Evolutionary conservation across 2,888 invertebrate species (phyloP).

Genomic region (Pyrocoelia pectoralis): DNA sequence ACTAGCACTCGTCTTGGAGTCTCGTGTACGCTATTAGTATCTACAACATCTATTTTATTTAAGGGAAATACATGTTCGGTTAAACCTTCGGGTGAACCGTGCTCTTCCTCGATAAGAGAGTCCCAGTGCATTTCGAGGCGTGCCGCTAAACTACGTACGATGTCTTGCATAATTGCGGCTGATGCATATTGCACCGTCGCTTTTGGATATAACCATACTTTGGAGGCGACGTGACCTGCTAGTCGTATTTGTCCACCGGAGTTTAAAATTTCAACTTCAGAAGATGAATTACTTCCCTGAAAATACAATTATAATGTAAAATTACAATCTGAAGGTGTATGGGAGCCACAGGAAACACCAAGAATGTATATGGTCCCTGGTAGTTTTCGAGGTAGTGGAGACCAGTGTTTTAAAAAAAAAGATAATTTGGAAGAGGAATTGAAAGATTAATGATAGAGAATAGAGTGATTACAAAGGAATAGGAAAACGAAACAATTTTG

Average conservation of each 20-base stretch:
- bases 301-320: too few relatives aligned
- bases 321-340: too few relatives aligned
- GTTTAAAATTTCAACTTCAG: constrained; percentile 63
- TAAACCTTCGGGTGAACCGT: constrained; percentile 73
- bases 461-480: too few relatives aligned
- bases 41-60: constrained; percentile 56
- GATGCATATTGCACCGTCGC: constrained; percentile 77
- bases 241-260: constrained; percentile 75
- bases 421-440: too few relatives aligned
- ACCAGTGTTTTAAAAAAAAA: too few relatives aligned
- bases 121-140: constrained; percentile 93
- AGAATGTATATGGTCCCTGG: too few relatives aligned
- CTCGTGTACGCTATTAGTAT: constrained; percentile 84
- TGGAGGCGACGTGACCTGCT: constrained; percentile 75
- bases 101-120: constrained; percentile 85
- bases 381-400: too few relatives aligned
- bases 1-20: constrained; percentile 88
- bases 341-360: too few relatives aligned
- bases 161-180: constrained; percentile 80
- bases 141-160: constrained; percentile 83
- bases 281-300: constrained; percentile 59
- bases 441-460: too few relatives aligned
- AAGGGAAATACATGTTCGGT: too few relatives aligned
- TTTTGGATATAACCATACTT: constrained; percentile 82
- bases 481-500: too few relatives aligned